A percentile compares a stretch with the other conserved stretches of the same genome.
Evolutionary conservation across 2,888 invertebrate genomes (phyloP).

Genomic region (Prosapia bicincta): DNA sequence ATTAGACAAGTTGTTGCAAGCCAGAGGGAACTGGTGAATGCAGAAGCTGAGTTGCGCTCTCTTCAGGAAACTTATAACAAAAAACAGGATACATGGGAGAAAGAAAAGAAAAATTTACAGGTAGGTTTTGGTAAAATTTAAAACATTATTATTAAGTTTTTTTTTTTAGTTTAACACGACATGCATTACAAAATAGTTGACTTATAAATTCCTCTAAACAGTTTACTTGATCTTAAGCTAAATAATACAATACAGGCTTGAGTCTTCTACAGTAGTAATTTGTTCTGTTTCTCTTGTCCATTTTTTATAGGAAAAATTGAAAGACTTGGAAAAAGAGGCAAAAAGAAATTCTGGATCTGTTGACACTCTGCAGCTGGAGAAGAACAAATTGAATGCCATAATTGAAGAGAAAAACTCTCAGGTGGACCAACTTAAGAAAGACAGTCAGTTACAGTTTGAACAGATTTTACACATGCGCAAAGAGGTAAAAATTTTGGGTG

Average conservation of each 20-base stretch:
- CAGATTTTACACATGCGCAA: constrained; percentile 68
- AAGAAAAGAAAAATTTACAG: constrained; percentile 67
- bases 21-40: constrained; percentile 59
- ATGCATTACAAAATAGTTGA: no score
- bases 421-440: constrained; percentile 63
- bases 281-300: no score
- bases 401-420: constrained; percentile 74
- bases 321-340: constrained; percentile 46
- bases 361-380: constrained; percentile 59
- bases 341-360: constrained; percentile 41
- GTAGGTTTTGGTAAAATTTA: no score
- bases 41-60: constrained; percentile 61
- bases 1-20: constrained; percentile 59
- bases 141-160: no score
- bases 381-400: constrained; percentile 62
- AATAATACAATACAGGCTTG: no score
- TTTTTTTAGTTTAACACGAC: no score
- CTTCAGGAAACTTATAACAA: constrained; percentile 60
- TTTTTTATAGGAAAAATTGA: constrained; percentile 49
- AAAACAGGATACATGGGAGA: constrained; percentile 66
- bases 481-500: no score
- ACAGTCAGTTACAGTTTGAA: constrained; percentile 64
- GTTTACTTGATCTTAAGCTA: no score
- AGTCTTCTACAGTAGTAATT: no score
- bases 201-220: no score